Percentiles rank a stretch among this genome's conserved stretches.
Conservation (phyloP, 2,797 vertebrate species). For the Poliocrania exsul region DNA sequence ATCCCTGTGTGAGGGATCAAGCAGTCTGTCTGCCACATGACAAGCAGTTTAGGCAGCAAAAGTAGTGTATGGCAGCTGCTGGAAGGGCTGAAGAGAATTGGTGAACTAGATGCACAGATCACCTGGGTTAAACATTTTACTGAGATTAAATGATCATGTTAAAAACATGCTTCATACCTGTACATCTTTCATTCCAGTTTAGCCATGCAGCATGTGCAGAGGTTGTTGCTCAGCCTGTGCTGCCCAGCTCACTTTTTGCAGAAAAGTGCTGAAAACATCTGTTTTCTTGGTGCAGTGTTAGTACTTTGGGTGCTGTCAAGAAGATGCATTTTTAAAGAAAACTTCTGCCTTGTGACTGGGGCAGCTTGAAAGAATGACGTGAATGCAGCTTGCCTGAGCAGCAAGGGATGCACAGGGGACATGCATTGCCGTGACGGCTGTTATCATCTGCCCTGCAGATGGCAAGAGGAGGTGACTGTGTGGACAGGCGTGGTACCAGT, state of each 20-base stretch:
- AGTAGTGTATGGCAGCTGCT: background rate
- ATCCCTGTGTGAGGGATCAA: background rate
- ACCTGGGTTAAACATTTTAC: background rate
- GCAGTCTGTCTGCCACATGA: background rate
- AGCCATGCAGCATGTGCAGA: background rate
- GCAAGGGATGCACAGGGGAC: background rate
- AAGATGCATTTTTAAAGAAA: background rate
- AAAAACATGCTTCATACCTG: background rate
- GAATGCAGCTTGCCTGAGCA: background rate
- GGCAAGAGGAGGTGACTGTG: background rate
- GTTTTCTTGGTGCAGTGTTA: background rate
- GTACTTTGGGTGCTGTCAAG: background rate
- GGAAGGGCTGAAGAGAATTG: background rate
- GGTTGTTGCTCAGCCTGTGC: background rate
- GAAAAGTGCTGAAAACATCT: background rate
- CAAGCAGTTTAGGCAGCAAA: background rate
- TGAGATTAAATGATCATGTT: background rate
- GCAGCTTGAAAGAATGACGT: background rate
- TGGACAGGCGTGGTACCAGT: background rate
- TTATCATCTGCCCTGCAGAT: background rate
- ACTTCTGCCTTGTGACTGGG: background rate
- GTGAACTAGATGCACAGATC: background rate
- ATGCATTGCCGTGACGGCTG: accelerated
- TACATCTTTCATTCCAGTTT: background rate
- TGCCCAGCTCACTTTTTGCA: background rate